Base-by-base conservation (phyloP, 2,797 vertebrate genomes). In the Cichlasoma orientale region DNA sequence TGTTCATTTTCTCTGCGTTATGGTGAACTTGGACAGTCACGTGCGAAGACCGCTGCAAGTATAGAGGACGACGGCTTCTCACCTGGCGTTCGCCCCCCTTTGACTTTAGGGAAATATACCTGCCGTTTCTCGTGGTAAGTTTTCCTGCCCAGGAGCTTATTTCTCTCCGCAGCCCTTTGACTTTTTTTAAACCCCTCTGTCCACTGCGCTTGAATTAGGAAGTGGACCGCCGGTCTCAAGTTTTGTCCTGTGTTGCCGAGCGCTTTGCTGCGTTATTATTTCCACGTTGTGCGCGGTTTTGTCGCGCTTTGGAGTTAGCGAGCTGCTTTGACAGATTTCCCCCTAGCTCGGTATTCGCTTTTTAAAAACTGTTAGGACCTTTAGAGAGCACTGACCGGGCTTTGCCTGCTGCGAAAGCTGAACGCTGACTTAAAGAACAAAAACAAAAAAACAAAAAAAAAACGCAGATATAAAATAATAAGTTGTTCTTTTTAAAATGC, bases 1-100 rank as follows among this genome's bases (percentile, higher is more conserved):
- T 94, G 94, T 94, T 93, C 87, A 58, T 92, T 93, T 86, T 79
- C 83, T 84, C 82, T 68, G 86, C 91, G 91, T 91, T 91, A 92
- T 94, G 89, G 91, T 95, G 89, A 93, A 94, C 91, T 92, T 89
- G 91, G 90, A 86, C 94, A 78, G 92, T 92, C 93, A 95, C 94
- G 93, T 94, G 92, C 82, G 90, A 93, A 92, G 56, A 89, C 72
- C 88, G 83, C 84, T 53, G 78, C 90, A 38, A 89, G 84, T 74
- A 6, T 16, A 88, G 86, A 89, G 91, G 86, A 90, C 87, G 81
- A 74, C 88, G 79, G 56, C 89, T 92, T 82, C 92, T 90, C 93
- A 93, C 91, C 94, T 92, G 91, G 89, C 56, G 89, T 87, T 72
- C 75, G 52, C 90, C 82, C 56, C 90, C 82, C 78, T 81, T 74